A percentile compares a stretch with the other conserved stretches of the same genome.
phyloP scores from a whole-genome alignment of 2,797 vertebrate species.

The Rhinophrynus dorsalis region DNA sequence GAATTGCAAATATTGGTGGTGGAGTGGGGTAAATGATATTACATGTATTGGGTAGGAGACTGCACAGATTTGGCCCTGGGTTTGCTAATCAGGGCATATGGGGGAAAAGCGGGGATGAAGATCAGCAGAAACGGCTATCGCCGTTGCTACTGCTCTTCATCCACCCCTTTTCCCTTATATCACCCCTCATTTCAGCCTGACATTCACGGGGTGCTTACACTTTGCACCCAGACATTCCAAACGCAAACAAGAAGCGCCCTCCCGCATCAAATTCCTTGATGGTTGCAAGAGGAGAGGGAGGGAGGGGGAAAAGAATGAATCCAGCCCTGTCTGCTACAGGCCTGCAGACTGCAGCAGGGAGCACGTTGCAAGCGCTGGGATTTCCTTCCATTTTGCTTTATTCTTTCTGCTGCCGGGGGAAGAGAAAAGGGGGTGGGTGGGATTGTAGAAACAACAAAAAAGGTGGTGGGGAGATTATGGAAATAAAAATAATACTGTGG shows the following conservation, averaged over 20 bases:
- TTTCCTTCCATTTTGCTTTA: conserved; percentile 48
- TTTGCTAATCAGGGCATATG: neutral
- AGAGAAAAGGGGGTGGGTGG: neutral
- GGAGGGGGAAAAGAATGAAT: conserved; percentile 22
- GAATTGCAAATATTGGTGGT: neutral
- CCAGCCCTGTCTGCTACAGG: conserved; percentile 40
- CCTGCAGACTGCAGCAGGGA: conserved; percentile 49
- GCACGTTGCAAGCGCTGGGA: conserved; percentile 45
- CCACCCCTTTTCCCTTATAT: conserved; percentile 56
- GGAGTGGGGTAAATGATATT: neutral
- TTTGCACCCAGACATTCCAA: conserved; percentile 37
- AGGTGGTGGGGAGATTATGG: neutral
- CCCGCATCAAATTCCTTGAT: conserved; percentile 51
- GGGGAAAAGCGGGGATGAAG: neutral
- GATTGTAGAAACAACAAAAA: neutral
- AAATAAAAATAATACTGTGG: conserved; percentile 3
- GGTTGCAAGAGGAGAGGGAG: conserved; percentile 42
- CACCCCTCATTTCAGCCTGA: neutral
- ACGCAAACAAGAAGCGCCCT: conserved; percentile 53
- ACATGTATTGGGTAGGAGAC: conserved; percentile 1
- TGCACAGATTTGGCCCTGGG: conserved; percentile 20
- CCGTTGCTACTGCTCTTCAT: conserved; percentile 50
- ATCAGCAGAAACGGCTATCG: neutral
- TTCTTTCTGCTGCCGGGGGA: conserved; percentile 31
- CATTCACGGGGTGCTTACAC: too few relatives aligned